Evolutionary conservation across 2,797 vertebrate genomes (phyloP), one percentile per base, ranked within the genome.

Genomic region (Tapirus indicus): DNA sequence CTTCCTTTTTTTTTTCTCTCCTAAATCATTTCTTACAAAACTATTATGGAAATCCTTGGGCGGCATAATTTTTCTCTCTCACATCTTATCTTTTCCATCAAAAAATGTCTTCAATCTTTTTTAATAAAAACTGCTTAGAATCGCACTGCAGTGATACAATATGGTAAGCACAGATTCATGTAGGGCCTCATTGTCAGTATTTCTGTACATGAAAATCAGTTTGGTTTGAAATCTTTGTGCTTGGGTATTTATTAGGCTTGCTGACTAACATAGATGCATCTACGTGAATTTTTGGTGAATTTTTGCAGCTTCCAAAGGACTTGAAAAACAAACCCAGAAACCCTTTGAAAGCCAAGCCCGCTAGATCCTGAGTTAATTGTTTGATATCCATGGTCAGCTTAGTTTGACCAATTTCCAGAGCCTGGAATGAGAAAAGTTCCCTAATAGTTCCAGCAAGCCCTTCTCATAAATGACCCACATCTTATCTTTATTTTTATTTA

Each of bases 21-120:
- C 1, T 60, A 83, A 92, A 71, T 94, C 13, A 66, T 94, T 92
- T 88, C 18, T 95, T 89, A 66, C 35, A 90, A 92, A 93, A 32
- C 5, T 79, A n/a, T 79, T 85, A 60, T 88, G 56, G 84, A 96
- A 52, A 92, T 44, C 25, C 23, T 92, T 13, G 91, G 17, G 14
- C 84, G 18, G 2, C 66, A 54, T 71, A 83, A 49, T 41, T 94
- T 97, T 88, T 77, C 58, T 72, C 32, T 82, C 13, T 62, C 13
- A 78, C 2, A n/a, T 12, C 27, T 91, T 92, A 69, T 80, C 56
- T 90, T 96, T 80, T 64, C 32, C 56, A 68, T 18, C 10, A 41
- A 93, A 95, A 84, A 80, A 17, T 10, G 64, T 82, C 38, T 54
- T 80, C 84, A 52, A 71, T 77, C 1, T 92, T 96, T 85, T 96